Conservation (phyloP, 2,888 invertebrate species). For the Oasisia sp. region DNA sequence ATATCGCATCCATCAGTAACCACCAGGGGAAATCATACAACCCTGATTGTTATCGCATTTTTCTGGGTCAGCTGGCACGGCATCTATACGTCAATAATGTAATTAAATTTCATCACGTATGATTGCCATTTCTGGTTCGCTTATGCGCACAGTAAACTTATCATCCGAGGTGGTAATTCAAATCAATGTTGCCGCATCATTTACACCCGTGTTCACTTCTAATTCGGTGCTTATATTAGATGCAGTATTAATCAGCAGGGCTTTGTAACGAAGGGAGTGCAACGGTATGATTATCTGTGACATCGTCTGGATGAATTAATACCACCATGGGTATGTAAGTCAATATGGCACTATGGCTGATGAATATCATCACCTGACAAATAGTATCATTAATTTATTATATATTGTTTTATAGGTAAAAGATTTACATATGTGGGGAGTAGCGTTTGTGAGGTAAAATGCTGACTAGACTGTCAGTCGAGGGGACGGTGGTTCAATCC, state of each 20-base stretch:
- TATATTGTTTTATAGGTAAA: no score
- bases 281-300: neutral
- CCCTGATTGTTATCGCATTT: neutral
- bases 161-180: neutral
- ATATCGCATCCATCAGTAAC: neutral
- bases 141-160: neutral
- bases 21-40: neutral
- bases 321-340: neutral
- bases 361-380: neutral
- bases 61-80: neutral
- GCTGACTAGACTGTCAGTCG: no score
- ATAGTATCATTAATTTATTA: neutral
- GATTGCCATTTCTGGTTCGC: neutral
- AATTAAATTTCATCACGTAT: neutral
- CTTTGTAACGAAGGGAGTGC: neutral
- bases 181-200: neutral
- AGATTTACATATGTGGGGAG: no score
- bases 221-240: neutral
- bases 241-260: neutral
- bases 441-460: no score
- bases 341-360: neutral
- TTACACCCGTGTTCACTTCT: neutral
- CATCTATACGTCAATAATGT: neutral
- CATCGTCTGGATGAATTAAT: no score
- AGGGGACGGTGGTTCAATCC: no score